Evolutionary conservation across 2,113 vertebrate species (phyloP), one percentile per base, ranked within the genome.

Genomic region (Apteryx owenii): DNA sequence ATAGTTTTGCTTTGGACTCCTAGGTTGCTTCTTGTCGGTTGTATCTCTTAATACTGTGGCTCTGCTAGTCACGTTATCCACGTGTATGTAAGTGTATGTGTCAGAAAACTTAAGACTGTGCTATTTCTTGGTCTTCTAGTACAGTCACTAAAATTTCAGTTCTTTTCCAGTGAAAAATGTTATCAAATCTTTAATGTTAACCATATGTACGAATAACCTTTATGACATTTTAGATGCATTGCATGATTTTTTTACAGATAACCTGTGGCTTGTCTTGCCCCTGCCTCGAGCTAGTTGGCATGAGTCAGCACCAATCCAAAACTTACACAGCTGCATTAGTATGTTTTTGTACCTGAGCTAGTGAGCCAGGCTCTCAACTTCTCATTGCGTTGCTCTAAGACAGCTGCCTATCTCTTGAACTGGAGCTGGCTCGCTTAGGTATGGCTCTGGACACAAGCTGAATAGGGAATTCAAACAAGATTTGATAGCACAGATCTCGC

Each of bases 401-500:
- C 38, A 29, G 64, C 38, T 66, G 64, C 64, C 25, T 28, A 25
- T 28, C 38, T 40, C 25, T 83, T 85, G 90, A 88, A 70, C 62
- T 73, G 51, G 9, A 51, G 79, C 85, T 88, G 82, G 82, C 90
- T 86, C 44, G 1, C 75, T 40, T 66, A 76, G 62, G 42, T 61
- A 23, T 0, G 56, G 61, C 88, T 82, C 71, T 77, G n/a, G 77
- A 64, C 71, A 61, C n/a, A 54, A 51, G 38, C 88, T 81, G 56
- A 22, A 14, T 68, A 8, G 26, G 61, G 58, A 93, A 69, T 6
- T 2, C 73, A 78, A 92, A 79, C 72, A n/a, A 29, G 21, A 25
- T 70, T 51, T 16, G 65, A 85, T 79, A 94, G 56, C 65, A 53
- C 13, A 79, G 90, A 85, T 76, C 91, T 82, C 70, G 68, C 89